Conservation (phyloP, 2,797 vertebrate species). For the Trachurus trachurus region DNA sequence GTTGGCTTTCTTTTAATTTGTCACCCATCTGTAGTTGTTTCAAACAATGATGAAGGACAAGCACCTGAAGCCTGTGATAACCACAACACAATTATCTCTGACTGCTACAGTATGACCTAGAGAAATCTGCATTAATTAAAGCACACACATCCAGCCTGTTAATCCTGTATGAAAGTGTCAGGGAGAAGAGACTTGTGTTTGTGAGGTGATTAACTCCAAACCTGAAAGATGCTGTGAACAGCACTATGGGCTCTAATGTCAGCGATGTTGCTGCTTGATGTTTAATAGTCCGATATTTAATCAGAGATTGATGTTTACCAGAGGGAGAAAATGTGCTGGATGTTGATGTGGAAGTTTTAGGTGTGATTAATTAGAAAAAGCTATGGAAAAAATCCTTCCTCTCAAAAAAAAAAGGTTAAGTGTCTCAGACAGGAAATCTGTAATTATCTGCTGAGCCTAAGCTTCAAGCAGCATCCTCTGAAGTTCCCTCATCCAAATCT, state of each 20-base stretch:
- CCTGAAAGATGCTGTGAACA: constrained; percentile 88
- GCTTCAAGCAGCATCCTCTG: constrained; percentile 71
- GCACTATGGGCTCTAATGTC: constrained; percentile 85
- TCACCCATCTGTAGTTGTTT: constrained; percentile 48
- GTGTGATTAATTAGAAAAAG: constrained; percentile 68
- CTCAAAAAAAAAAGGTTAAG: constrained; percentile 58
- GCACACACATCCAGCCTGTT: constrained; percentile 66
- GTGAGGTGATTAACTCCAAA: constrained; percentile 89
- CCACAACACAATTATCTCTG: constrained; percentile 74
- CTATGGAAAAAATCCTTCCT: background rate
- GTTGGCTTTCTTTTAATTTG: background rate
- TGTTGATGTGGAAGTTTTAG: constrained; percentile 66
- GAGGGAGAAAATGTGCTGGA: constrained; percentile 76
- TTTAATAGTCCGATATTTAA: constrained; percentile 78
- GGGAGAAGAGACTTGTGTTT: constrained; percentile 85
- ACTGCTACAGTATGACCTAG: constrained; percentile 71
- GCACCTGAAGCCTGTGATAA: constrained; percentile 76
- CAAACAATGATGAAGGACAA: constrained; percentile 76
- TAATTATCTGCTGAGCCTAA: constrained; percentile 74
- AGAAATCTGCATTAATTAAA: constrained; percentile 80
- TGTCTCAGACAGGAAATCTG: constrained; percentile 70
- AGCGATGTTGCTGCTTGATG: constrained; percentile 82
- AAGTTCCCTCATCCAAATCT: constrained; percentile 66
- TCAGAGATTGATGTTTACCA: constrained; percentile 83
- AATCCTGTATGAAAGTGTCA: constrained; percentile 79